Evolutionary conservation across 2,797 vertebrate genomes (phyloP).

Genomic region (Acrossocheilus wenchowensis): DNA sequence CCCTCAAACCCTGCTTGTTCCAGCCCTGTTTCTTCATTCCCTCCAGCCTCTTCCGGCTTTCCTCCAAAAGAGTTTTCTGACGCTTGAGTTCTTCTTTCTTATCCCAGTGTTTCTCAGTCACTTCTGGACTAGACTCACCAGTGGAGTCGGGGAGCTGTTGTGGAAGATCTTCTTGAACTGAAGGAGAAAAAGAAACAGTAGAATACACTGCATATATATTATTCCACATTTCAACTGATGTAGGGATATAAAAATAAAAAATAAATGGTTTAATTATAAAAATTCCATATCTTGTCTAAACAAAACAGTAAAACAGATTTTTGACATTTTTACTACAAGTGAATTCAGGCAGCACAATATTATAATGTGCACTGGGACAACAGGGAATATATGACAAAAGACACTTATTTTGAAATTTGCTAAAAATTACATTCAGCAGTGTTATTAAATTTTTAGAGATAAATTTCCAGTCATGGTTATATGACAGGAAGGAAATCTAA

Average conservation of each 20-base stretch:
- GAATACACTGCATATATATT: constrained; percentile 27
- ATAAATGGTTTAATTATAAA: neutral
- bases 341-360: neutral
- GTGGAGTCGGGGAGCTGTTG: constrained; percentile 40
- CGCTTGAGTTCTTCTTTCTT: constrained; percentile 68
- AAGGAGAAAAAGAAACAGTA: constrained; percentile 55
- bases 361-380: neutral
- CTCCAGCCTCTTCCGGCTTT: constrained; percentile 74
- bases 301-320: neutral
- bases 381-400: neutral
- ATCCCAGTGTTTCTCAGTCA: constrained; percentile 59
- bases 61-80: constrained; percentile 74
- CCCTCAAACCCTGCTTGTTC: constrained; percentile 67
- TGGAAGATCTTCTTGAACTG: constrained; percentile 62
- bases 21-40: constrained; percentile 71
- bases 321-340: neutral
- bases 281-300: neutral
- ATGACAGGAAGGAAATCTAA: neutral
- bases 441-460: neutral
- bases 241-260: neutral
- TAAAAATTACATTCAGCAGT: neutral
- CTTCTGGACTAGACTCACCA: constrained; percentile 54
- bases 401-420: neutral
- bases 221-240: neutral
- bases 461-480: neutral